phyloP scores from a whole-genome alignment of 2,797 vertebrate genomes.

The Sebastes paucispinis region DNA sequence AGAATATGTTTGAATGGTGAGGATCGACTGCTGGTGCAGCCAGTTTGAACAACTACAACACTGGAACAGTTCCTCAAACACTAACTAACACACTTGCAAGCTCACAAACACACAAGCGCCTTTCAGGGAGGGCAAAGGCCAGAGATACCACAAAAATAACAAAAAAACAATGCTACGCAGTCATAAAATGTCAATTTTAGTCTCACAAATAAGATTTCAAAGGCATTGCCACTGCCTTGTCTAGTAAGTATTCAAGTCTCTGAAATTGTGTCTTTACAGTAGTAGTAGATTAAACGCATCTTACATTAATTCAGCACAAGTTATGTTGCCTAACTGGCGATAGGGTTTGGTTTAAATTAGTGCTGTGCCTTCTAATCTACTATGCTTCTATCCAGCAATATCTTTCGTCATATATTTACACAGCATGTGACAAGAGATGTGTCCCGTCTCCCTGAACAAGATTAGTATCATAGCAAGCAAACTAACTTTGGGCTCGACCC shows the following conservation, averaged over 20 bases:
- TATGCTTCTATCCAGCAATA: neutral
- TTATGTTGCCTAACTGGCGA: neutral
- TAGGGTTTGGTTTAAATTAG: neutral
- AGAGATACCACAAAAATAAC: neutral
- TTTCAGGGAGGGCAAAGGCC: neutral
- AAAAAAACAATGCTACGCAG: neutral
- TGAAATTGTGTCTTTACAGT: neutral
- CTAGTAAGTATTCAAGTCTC: neutral
- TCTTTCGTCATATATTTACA: neutral
- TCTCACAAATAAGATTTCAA: neutral
- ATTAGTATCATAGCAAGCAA: neutral
- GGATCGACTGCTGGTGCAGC: neutral
- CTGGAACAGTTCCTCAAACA: neutral
- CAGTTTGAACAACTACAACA: neutral
- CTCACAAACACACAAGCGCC: neutral
- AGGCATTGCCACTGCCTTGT: neutral
- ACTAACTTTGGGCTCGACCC: neutral
- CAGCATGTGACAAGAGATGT: neutral
- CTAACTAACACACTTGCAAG: neutral
- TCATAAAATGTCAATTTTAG: neutral
- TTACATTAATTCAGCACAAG: neutral
- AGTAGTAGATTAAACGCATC: too few relatives aligned
- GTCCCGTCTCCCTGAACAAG: neutral
- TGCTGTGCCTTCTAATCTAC: neutral
- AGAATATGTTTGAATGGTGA: slow-evolving; percentile 10